A percentile compares a stretch with the other conserved stretches of the same genome.
phyloP scores from a whole-genome alignment of 2,113 vertebrate species.

The Stomatorhinus ivindoensis region DNA sequence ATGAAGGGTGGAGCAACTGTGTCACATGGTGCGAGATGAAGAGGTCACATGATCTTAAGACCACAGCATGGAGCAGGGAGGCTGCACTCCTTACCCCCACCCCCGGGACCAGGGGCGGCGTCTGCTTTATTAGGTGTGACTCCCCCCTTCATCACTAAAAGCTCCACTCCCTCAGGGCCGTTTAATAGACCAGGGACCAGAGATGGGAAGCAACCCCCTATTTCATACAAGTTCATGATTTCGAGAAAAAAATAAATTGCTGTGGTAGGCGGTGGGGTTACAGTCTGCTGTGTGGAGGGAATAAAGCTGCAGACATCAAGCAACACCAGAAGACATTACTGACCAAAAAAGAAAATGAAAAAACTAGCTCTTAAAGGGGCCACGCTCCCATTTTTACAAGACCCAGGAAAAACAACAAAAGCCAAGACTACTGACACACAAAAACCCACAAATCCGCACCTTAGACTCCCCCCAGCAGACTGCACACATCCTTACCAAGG shows the following conservation, averaged over 20 bases:
- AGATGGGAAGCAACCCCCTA: neutral
- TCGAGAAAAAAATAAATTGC: no score
- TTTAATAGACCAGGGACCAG: conserved; percentile 2
- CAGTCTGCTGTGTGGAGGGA: neutral
- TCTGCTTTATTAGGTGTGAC: conserved; percentile 1
- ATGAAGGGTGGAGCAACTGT: neutral
- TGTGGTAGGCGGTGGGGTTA: neutral
- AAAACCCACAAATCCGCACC: neutral
- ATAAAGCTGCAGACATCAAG: neutral
- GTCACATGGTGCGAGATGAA: neutral
- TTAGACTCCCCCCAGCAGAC: neutral
- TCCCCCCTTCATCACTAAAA: neutral
- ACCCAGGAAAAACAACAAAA: neutral
- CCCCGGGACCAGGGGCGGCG: neutral
- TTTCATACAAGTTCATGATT: neutral
- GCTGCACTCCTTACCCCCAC: neutral
- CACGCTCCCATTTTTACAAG: no score
- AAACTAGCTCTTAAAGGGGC: neutral
- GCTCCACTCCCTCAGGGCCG: neutral
- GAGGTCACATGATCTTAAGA: neutral
- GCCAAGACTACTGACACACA: neutral
- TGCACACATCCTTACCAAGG: neutral
- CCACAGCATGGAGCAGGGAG: neutral
- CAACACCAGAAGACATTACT: neutral
- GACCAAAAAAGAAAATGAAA: neutral